phyloP scores from a whole-genome alignment of 2,113 vertebrate genomes.

The Prionailurus viverrinus region DNA sequence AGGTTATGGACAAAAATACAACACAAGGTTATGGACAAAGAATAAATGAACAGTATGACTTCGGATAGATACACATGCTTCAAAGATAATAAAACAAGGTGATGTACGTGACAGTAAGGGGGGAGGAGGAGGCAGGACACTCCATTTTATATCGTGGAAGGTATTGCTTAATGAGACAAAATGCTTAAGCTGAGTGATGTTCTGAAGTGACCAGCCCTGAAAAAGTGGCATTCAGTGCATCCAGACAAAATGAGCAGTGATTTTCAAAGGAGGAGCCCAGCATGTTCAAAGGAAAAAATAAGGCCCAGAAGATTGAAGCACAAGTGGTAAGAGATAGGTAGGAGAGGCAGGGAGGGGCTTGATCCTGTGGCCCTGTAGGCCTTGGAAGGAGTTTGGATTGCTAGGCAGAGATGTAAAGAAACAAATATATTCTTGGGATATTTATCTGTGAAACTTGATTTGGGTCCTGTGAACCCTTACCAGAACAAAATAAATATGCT shows the following conservation, averaged over 20 bases:
- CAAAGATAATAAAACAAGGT: background rate
- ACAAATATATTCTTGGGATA: background rate
- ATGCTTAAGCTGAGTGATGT: background rate
- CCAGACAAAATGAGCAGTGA: background rate
- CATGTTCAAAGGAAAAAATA: background rate
- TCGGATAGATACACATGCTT: background rate
- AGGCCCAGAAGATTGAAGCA: background rate
- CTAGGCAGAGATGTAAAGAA: background rate
- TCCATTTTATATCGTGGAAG: background rate
- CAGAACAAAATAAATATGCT: background rate
- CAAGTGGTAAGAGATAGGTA: background rate
- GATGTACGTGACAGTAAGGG: background rate
- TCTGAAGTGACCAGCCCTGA: background rate
- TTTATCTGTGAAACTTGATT: background rate
- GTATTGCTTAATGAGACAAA: background rate
- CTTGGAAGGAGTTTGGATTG: background rate
- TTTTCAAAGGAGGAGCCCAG: background rate
- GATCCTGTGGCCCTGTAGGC: fast-evolving
- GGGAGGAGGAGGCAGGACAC: fast-evolving
- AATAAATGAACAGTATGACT: background rate
- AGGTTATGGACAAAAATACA: too few relatives aligned
- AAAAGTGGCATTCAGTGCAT: background rate
- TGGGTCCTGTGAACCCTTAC: background rate
- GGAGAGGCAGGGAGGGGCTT: background rate
- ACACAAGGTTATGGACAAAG: background rate